Percentiles rank a stretch among this genome's conserved stretches.
Conservation (phyloP, 1,140 invertebrate genomes). For the Arctopsyche grandis region DNA sequence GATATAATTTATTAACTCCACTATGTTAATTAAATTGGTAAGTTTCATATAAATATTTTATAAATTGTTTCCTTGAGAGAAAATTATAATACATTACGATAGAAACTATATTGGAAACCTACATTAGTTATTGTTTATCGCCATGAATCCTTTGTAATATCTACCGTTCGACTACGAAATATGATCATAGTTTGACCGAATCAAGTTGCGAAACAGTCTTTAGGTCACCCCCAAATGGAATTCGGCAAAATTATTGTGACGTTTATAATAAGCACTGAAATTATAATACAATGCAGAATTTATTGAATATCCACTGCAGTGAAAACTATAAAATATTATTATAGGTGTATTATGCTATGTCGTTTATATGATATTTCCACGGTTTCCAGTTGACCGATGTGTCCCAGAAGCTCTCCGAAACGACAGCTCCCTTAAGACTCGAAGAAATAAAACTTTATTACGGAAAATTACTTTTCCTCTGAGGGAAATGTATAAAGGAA, state of each 20-base stretch:
- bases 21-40: no score
- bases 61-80: no score
- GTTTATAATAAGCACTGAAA: no score
- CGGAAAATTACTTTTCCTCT: constrained; percentile 23
- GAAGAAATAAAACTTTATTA: constrained; percentile 32
- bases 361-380: not conserved
- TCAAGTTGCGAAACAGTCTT: no score
- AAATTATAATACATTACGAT: no score
- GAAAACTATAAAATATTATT: no score
- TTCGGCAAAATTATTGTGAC: no score
- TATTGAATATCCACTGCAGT: no score
- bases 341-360: not conserved
- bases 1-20: no score
- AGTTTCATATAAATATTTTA: no score
- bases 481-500: constrained; percentile 12
- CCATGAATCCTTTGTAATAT: not conserved
- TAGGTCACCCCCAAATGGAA: no score
- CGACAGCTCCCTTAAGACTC: constrained; percentile 25
- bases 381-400: constrained; percentile 15
- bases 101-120: not conserved
- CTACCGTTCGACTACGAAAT: not conserved
- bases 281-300: no score
- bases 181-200: constrained; percentile 13
- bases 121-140: not conserved
- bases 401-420: not conserved